Evolutionary conservation across 2,888 invertebrate species (phyloP), one percentile per base, ranked within the genome.

Genomic region (Cylindroiulus punctatus): DNA sequence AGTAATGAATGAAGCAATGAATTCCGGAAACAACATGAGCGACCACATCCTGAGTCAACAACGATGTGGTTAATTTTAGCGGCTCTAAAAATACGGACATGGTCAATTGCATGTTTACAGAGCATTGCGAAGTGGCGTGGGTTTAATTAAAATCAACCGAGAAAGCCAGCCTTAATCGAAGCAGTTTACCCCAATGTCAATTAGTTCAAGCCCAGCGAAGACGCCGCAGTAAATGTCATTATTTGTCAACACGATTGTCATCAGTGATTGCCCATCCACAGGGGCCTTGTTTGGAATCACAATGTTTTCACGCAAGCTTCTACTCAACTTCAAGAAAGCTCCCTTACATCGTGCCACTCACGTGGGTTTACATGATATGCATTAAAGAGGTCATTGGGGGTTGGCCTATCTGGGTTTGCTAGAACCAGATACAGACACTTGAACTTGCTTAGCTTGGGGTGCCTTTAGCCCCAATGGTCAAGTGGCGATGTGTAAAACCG

Each of bases 51-150:
- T n/a, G 52, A 52, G 52, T 52, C 19, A 52, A 52, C 52, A 52
- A 14, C 19, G 3, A 47, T 47, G 14, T 17, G 47, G 52, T n/a
- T 52, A 14, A n/a, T n/a, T 19, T 52, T 52, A 52, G 52, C n/a
- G 5, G 52, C 3, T n/a, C 52, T 52, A n/a, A 19, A 52, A 52
- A 52, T 52, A n/a, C 14, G 52, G 52, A 52, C 52, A n/a, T n/a
- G 52, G 14, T 52, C 52, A 52, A 52, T n/a, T 52, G 52, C n/a
- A 52, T n/a, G 52, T 52, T 52, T 19, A 52, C 52, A 52, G 52
- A 52, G 52, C 52, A 52, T n/a, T n/a, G 52, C 52, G 52, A 52
- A 52, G 52, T 52, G 52, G 52, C 52, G 52, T 52, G n/a, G 52
- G 52, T 52, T 52, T 52, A 52, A 52, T 52, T 52, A 52, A 52